Conservation (phyloP, 2,888 invertebrate species). For the Scaptomyza cyrtandrae region DNA sequence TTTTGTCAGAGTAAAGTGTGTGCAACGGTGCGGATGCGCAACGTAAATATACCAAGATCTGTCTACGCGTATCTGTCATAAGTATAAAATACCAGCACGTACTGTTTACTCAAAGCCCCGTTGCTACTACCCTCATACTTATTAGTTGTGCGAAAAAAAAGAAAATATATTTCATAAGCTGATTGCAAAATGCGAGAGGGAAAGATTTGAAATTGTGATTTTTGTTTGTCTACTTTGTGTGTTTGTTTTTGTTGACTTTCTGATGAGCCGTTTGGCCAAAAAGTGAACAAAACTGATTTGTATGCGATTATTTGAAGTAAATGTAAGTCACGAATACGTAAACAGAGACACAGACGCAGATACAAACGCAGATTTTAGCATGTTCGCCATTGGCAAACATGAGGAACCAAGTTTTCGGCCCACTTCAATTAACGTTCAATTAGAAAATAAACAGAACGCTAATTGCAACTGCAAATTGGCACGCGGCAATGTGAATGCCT, state of each 20-base stretch:
- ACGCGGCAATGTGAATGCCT: constrained; percentile 33
- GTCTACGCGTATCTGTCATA: constrained; percentile 3
- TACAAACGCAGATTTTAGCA: constrained; percentile 57
- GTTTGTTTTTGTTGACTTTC: constrained; percentile 17
- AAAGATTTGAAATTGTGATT: constrained; percentile 31
- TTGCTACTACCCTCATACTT: neutral
- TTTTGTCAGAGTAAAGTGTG: constrained; percentile 22
- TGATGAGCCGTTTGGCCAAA: constrained; percentile 9
- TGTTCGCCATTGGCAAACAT: constrained; percentile 43
- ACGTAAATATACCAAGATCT: constrained; percentile 7
- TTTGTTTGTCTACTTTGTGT: constrained; percentile 9
- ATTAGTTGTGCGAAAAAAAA: neutral
- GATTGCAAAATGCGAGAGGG: constrained; percentile 40
- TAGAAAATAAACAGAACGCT: constrained; percentile 72
- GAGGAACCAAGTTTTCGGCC: constrained; percentile 27
- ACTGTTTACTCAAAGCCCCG: neutral
- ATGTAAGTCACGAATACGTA: constrained; percentile 75
- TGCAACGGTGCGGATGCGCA: constrained; percentile 58
- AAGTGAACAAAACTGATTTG: constrained; percentile 64
- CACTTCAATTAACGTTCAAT: constrained; percentile 73
- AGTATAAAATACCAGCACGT: neutral
- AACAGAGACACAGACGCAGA: constrained; percentile 28
- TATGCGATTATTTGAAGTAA: constrained; percentile 70
- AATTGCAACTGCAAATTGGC: constrained; percentile 60
- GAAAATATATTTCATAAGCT: constrained; percentile 28